phyloP scores from a whole-genome alignment of 2,113 vertebrate species.

The Scophthalmus maximus region DNA sequence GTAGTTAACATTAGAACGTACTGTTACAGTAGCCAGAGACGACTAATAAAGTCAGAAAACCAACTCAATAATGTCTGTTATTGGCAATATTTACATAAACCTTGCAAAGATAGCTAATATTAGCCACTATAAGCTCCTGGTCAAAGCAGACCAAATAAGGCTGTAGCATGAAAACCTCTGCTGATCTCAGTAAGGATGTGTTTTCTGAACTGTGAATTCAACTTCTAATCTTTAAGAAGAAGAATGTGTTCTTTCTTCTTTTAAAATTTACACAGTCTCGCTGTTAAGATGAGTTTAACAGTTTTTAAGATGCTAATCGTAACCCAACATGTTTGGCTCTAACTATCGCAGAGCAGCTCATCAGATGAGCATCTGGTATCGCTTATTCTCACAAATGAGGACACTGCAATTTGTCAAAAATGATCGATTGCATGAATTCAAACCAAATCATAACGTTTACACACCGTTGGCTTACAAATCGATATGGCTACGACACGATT shows the following conservation, averaged over 20 bases:
- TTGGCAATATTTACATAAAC: not conserved
- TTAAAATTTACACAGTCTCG: not conserved
- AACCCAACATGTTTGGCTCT: not conserved
- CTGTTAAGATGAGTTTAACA: not conserved
- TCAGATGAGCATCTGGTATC: not conserved
- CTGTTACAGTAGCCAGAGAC: too few relatives aligned
- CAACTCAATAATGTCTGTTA: not conserved
- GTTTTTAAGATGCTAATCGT: not conserved
- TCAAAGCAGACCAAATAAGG: constrained; percentile 5
- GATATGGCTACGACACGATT: not conserved
- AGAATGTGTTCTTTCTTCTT: not conserved
- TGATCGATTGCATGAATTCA: not conserved
- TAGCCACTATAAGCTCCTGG: not conserved
- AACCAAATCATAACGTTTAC: not conserved
- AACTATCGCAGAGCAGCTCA: not conserved
- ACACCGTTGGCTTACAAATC: not conserved
- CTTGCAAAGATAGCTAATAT: not conserved
- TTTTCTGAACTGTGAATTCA: constrained; percentile 1
- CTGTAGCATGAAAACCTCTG: not conserved
- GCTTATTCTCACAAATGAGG: not conserved
- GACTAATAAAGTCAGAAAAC: too few relatives aligned
- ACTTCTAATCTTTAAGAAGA: not conserved
- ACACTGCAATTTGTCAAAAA: not conserved
- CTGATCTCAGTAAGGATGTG: not conserved
- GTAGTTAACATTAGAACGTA: too few relatives aligned